Base-by-base conservation (phyloP, 1,140 invertebrate species). In the Sinonovacula constricta region DNA sequence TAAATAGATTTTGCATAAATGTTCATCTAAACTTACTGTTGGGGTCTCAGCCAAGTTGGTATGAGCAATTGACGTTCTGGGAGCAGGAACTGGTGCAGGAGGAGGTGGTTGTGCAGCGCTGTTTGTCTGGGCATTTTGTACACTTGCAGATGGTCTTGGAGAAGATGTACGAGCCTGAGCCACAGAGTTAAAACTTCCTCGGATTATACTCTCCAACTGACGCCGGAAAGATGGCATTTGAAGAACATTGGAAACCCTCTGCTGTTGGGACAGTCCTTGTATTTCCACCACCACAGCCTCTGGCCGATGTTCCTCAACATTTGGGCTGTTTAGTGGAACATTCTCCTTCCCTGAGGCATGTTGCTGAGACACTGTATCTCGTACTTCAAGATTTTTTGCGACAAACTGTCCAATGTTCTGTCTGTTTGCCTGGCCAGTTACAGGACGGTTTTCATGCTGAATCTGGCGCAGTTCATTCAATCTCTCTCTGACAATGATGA, bases 241-340 rank as follows among this genome's bases (percentile, higher is more conserved):
- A 0, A 89, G 78, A 12, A 86, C 59, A 30, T 83, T 85, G 18
- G 87, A 86, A 3, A 89, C 88, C 22, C 85, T 81, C 1, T 83
- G 79, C 18, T 83, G 79, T 45, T 89, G 85, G 14, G 85, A 80
- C 36, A 89, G 53, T 28, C 84, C 82, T 60, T 86, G 80, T 3
- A 89, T 87, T 70, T 89, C 88, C 12, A 89, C 85, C 0, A 87
- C 79, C 26, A 89, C 80, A 12, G 85, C 70, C 39, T 89, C 87
- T 18, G 88, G 88, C 39, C 88, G 65, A 54, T 88, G 87, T 39
- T 85, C 83, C 60, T 86, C 85, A 54, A 86, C 84, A 81, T 67
- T 65, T 33, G 81, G 72, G 34, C 72, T 70, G 68, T 86, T 87
- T 1, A 81, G 72, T 18, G 84, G 81, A 34, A 82, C 76, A 62